Evolutionary conservation across 53 echinoderm and acorn worm species (phyloP).

Genomic region (Luidia sarsii): DNA sequence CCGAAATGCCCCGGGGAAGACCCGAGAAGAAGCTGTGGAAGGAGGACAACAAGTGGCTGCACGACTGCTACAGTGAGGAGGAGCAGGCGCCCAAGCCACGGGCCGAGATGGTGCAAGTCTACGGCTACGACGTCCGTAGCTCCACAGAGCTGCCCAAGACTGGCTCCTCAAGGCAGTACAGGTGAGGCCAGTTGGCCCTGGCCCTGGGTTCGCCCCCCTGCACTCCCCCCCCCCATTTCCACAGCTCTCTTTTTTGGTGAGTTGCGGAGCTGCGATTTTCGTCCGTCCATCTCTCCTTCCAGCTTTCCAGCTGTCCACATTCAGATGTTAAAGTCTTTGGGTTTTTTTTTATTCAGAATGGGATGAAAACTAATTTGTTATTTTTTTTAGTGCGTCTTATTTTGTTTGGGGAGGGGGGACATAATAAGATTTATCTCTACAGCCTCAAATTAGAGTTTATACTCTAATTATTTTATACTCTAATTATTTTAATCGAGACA

Average conservation of each 20-base stretch:
- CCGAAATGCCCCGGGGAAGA: too few species aligned
- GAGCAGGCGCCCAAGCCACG: slow-evolving; percentile 84
- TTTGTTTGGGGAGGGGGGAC: too few species aligned
- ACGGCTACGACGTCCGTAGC: slow-evolving; percentile 76
- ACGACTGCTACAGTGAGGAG: slow-evolving; percentile 67
- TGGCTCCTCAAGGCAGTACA: slow-evolving; percentile 13
- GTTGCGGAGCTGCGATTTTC: neutral
- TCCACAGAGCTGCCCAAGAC: slow-evolving; percentile 11
- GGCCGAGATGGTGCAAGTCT: slow-evolving; percentile 61
- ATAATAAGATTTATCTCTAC: too few species aligned
- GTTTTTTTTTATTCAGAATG: too few species aligned
- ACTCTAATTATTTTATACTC: too few species aligned
- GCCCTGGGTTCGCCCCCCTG: neutral
- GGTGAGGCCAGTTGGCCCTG: neutral
- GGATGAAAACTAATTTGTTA: too few species aligned
- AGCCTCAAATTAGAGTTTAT: too few species aligned
- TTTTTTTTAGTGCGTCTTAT: too few species aligned
- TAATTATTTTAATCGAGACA: too few species aligned
- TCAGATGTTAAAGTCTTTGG: too few species aligned
- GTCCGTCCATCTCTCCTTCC: too few species aligned
- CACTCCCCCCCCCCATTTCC: neutral
- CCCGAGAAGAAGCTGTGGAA: slow-evolving; percentile 81
- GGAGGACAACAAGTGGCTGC: slow-evolving; percentile 79
- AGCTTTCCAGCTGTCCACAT: too few species aligned
- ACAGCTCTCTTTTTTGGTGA: neutral